A percentile compares a stretch with the other conserved stretches of the same genome.
phyloP scores from a whole-genome alignment of 2,888 invertebrate species.

The Cetonia aurata region DNA sequence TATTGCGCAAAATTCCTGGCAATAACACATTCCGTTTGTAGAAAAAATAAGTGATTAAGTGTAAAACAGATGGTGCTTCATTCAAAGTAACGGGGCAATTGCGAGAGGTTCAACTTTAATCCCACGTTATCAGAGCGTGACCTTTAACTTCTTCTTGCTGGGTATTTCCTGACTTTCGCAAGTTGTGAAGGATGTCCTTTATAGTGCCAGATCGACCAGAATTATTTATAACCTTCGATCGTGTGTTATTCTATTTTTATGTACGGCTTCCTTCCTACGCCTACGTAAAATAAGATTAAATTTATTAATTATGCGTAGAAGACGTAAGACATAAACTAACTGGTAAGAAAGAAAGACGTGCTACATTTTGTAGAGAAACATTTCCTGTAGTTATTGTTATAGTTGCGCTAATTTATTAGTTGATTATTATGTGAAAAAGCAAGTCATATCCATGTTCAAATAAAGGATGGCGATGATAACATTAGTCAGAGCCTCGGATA shows the following conservation, averaged over 20 bases:
- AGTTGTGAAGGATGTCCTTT: conserved; percentile 20
- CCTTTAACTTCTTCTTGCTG: conserved; percentile 27
- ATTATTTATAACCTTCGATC: conserved; percentile 36
- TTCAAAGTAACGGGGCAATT: conserved; percentile 3
- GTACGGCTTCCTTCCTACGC: conserved; percentile 28
- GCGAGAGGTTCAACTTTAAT: conserved; percentile 26
- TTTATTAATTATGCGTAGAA: conserved; percentile 13
- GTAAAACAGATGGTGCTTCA: conserved; percentile 17
- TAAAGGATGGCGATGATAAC: no score
- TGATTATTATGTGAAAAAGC: no score
- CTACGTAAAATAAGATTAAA: conserved; percentile 20
- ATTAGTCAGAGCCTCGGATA: no score
- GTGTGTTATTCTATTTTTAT: conserved; percentile 32
- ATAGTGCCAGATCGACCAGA: conserved; percentile 22
- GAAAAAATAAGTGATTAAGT: conserved; percentile 3
- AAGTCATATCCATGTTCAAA: no score
- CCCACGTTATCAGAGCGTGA: conserved; percentile 19
- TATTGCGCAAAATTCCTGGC: conserved; percentile 27
- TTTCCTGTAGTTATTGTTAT: conserved; percentile 12
- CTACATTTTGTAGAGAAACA: conserved; percentile 7
- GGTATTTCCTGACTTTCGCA: conserved; percentile 32
- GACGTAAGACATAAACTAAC: conserved; percentile 10
- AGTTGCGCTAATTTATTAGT: not conserved
- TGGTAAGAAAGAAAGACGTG: conserved; percentile 3
- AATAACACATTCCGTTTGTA: conserved; percentile 1